Conservation (phyloP, 2,797 vertebrate genomes). For the Arctocebus calabarensis region DNA sequence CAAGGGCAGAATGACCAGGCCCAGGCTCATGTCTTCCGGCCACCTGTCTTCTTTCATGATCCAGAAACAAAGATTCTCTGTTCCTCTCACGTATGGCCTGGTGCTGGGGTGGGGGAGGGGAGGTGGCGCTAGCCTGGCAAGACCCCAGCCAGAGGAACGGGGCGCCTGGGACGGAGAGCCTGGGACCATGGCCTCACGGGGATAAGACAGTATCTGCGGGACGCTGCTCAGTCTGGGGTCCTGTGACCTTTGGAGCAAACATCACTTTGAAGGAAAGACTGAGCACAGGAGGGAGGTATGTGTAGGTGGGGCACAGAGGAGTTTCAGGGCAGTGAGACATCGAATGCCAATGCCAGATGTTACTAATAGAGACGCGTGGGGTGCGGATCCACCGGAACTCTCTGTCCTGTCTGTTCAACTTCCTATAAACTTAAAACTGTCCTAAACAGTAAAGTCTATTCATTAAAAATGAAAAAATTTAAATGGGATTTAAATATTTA, state of each 20-base stretch:
- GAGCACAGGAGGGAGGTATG: rapidly evolving
- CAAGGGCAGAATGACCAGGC: not conserved
- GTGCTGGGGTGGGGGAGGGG: too few relatives aligned
- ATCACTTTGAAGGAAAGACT: not conserved
- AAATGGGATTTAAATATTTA: not conserved
- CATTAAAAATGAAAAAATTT: not conserved
- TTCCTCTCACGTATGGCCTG: not conserved
- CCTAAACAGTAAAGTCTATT: not conserved
- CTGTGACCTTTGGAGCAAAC: not conserved
- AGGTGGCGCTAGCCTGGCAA: not conserved
- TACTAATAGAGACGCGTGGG: rapidly evolving
- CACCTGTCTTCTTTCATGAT: too few relatives aligned
- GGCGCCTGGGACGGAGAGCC: not conserved
- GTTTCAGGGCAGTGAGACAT: not conserved
- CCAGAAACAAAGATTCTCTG: not conserved
- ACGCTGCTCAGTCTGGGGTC: not conserved
- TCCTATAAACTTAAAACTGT: not conserved
- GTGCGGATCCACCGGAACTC: not conserved
- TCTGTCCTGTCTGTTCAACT: not conserved
- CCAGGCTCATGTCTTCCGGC: rapidly evolving
- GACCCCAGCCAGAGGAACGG: not conserved
- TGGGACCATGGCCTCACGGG: not conserved
- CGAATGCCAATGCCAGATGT: rapidly evolving
- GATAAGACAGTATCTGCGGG: too few relatives aligned
- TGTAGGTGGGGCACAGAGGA: not conserved